Evolutionary conservation across 2,113 vertebrate species (phyloP), one percentile per base, ranked within the genome.

Genomic region (Tautogolabrus adspersus): DNA sequence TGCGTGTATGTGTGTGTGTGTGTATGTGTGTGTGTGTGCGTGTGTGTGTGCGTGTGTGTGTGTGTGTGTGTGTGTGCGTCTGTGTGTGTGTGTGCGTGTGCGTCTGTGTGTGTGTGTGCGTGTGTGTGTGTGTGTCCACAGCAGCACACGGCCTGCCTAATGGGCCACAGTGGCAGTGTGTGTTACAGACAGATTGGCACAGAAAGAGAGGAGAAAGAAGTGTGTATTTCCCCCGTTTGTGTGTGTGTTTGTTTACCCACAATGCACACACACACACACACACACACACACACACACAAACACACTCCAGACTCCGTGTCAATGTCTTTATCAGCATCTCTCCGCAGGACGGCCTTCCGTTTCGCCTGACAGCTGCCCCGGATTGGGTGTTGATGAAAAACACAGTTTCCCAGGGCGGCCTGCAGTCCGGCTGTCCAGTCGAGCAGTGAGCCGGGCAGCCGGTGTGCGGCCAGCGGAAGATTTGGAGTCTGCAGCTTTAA

Each of bases 331-430:
- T 86, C 83, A 34, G 69, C 10, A 12, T 66, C 60, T 66, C 73
- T 72, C 71, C 40, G 8, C 49, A 8, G 65, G 63, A 21, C 38
- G 58, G 51, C 66, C 57, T 7, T 70, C 75, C 55, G 87, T 87
- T 83, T 80, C 58, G 15, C 77, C 72, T 70, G 74, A 75, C 71
- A 58, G 83, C 62, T 19, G 66, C 60, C 66, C 64, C 71, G 82
- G 87, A 89, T 84, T 85, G 66, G 81, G 61, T 77, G 77, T 69
- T 85, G 87, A 87, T 85, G 80, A 82, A 87, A 84, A 85, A 81
- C 77, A 73, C 62, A 0, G 52, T 82, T 80, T 80, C 82, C 85
- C 83, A 87, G 84, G 72, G 75, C 73, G 62, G 79, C 51, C 71
- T 68, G 86, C 81, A 66, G 72, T 77, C 55, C 21, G 10, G 19